A percentile compares a stretch with the other conserved stretches of the same genome.
Conservation (phyloP, 53 echinoderm and acorn worm genomes). For the Echinometra lucunter region DNA sequence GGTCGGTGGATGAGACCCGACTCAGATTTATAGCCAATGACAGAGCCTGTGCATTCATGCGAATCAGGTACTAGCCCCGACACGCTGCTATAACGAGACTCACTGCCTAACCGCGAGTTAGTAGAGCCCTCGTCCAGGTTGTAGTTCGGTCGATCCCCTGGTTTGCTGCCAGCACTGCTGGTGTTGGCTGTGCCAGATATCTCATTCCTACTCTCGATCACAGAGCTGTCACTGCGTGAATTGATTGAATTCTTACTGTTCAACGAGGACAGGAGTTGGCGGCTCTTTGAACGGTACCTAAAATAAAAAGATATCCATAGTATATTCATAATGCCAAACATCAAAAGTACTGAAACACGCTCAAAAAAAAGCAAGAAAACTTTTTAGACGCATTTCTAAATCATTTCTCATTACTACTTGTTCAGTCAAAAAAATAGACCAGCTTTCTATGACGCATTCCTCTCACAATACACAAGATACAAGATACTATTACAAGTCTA, state of each 20-base stretch:
- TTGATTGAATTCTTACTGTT: constrained; percentile 66
- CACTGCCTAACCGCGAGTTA: not conserved
- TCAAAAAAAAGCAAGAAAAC: too few relatives aligned
- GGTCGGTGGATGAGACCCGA: not conserved
- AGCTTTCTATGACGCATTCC: too few relatives aligned
- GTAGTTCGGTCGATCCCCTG: not conserved
- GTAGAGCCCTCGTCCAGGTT: not conserved
- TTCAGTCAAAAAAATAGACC: too few relatives aligned
- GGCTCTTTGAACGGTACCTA: constrained; percentile 91
- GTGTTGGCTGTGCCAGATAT: not conserved
- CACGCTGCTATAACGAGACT: not conserved
- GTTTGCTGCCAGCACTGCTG: not conserved
- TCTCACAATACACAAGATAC: too few relatives aligned
- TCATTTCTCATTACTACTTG: too few relatives aligned
- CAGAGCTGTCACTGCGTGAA: not conserved
- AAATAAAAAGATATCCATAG: not conserved
- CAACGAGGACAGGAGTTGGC: constrained; percentile 81
- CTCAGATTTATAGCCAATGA: constrained; percentile 11
- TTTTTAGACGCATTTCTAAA: too few relatives aligned
- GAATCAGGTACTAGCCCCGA: not conserved
- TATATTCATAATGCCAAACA: not conserved
- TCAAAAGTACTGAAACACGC: not conserved
- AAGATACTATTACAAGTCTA: too few relatives aligned
- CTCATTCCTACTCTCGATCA: constrained; percentile 20
- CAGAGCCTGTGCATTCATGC: constrained; percentile 14